Evolutionary conservation across 2,888 invertebrate genomes (phyloP).

Genomic region (Leucania comma): DNA sequence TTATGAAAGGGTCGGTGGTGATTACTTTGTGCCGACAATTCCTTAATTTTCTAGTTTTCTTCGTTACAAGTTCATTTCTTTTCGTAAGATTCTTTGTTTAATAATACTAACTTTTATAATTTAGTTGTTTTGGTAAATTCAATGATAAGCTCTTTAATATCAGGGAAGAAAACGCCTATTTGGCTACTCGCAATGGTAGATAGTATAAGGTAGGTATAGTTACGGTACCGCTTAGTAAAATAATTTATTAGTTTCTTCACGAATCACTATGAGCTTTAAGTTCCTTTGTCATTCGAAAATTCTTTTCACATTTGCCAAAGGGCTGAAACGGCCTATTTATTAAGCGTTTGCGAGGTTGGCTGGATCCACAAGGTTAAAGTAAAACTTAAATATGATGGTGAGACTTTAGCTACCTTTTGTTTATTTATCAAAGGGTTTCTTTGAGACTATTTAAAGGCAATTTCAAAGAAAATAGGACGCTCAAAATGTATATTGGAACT

Average conservation of each 20-base stretch:
- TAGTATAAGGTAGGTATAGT: background rate
- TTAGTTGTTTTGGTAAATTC: background rate
- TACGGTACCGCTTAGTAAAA: too few relatives aligned
- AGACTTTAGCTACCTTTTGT: conserved; percentile 8
- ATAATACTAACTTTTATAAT: background rate
- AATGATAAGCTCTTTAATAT: background rate
- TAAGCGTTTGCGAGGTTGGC: background rate
- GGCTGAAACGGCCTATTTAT: background rate
- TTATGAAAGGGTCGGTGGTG: conserved; percentile 30
- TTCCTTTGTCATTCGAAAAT: background rate
- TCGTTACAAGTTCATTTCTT: conserved; percentile 26
- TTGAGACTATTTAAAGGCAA: conserved; percentile 1
- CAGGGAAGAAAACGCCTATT: background rate
- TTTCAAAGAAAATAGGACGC: conserved; percentile 13
- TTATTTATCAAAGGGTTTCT: conserved; percentile 22
- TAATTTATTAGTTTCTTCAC: background rate
- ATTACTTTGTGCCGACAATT: conserved; percentile 17
- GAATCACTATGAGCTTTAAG: background rate
- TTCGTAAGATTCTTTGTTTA: conserved; percentile 11
- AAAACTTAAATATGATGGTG: conserved; percentile 8
- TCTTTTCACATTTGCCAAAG: background rate
- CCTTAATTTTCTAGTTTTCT: conserved; percentile 31
- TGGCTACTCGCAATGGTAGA: too few relatives aligned
- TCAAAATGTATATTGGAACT: background rate
- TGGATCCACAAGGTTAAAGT: background rate